phyloP scores from a whole-genome alignment of 2,113 vertebrate genomes.

The Oncorhynchus nerka region DNA sequence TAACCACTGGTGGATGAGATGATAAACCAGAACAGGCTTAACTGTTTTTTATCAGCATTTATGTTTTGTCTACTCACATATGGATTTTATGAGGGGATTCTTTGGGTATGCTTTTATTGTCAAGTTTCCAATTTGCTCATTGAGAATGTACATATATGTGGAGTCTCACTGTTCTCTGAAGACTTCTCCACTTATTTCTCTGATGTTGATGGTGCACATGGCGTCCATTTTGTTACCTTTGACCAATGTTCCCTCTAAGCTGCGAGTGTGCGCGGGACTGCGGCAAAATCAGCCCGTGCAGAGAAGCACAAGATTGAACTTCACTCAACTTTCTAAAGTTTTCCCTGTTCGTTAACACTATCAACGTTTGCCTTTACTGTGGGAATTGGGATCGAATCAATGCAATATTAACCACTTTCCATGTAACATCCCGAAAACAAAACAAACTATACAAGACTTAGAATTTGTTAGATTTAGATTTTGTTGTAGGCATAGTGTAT shows the following conservation, averaged over 20 bases:
- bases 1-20: neutral
- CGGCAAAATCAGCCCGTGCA: no score
- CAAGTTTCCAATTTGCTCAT: neutral
- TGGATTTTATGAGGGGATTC: neutral
- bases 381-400: no score
- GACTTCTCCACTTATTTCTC: neutral
- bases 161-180: slow-evolving; percentile 4
- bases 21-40: neutral
- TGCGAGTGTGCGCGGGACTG: no score
- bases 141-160: slow-evolving; percentile 9
- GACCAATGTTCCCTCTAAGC: neutral
- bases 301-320: no score
- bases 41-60: neutral
- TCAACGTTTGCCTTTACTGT: no score
- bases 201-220: neutral
- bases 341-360: no score
- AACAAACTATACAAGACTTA: no score
- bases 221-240: slow-evolving; percentile 7
- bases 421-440: no score
- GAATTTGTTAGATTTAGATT: no score
- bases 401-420: no score
- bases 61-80: neutral
- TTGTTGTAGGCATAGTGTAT: no score
- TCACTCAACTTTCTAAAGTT: no score
- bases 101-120: slow-evolving; percentile 2